phyloP scores from a whole-genome alignment of 2,113 vertebrate species.

The Lynx canadensis region DNA sequence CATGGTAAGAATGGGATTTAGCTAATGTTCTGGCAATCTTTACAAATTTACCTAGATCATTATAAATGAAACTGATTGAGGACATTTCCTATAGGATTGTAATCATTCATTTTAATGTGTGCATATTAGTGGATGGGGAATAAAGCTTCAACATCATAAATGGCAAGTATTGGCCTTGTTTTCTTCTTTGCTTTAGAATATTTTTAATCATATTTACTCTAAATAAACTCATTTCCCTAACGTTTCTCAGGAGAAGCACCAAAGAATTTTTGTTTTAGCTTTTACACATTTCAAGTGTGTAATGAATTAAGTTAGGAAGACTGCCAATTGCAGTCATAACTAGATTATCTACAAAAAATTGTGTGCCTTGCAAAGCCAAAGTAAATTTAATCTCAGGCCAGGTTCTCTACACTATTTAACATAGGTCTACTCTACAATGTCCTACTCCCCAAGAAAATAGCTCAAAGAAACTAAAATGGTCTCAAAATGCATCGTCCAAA shows the following conservation, averaged over 20 bases:
- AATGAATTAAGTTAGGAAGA: slow-evolving; percentile 24
- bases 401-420: background rate
- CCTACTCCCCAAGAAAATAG: background rate
- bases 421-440: background rate
- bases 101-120: slow-evolving; percentile 64
- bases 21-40: slow-evolving; percentile 37
- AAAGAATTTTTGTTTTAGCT: background rate
- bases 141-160: slow-evolving; percentile 43
- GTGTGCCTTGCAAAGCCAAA: background rate
- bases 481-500: background rate
- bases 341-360: slow-evolving; percentile 7
- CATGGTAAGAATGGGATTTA: slow-evolving; percentile 11
- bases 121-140: slow-evolving; percentile 27
- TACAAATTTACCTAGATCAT: slow-evolving; percentile 63
- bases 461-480: background rate
- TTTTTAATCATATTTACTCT: slow-evolving; percentile 43
- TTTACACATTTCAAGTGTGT: background rate
- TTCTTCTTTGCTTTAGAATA: slow-evolving; percentile 7
- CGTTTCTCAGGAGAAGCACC: background rate
- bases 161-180: background rate
- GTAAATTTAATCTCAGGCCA: background rate
- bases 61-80: slow-evolving; percentile 43
- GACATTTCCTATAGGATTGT: slow-evolving; percentile 38
- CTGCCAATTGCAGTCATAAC: background rate
- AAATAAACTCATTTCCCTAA: slow-evolving; percentile 23